Conservation (phyloP, 1,140 invertebrate genomes). For the Drosophila navojoa region DNA sequence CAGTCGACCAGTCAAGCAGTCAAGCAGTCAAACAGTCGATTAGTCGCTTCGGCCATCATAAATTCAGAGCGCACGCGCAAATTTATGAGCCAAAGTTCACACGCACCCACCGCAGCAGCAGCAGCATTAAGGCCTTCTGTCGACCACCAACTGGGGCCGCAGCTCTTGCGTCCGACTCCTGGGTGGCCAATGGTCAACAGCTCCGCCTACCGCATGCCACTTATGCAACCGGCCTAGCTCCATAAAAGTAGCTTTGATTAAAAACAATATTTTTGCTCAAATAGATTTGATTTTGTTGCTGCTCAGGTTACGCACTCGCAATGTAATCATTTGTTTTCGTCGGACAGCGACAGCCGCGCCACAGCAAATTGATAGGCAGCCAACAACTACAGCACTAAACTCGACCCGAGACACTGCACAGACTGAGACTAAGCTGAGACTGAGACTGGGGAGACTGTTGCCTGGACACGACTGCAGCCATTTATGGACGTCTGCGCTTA, state of each 20-base stretch:
- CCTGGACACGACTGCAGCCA: slow-evolving; percentile 40
- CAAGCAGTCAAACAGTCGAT: slow-evolving; percentile 32
- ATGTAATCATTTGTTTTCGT: slow-evolving; percentile 76
- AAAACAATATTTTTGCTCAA: slow-evolving; percentile 57
- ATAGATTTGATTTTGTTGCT: slow-evolving; percentile 23
- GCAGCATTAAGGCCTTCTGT: slow-evolving; percentile 30
- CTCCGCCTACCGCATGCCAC: slow-evolving; percentile 22
- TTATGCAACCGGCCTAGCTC: slow-evolving; percentile 53
- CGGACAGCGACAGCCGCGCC: slow-evolving; percentile 61
- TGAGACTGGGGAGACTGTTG: background rate
- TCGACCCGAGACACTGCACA: slow-evolving; percentile 2
- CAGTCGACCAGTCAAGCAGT: slow-evolving; percentile 41
- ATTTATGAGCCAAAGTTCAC: slow-evolving; percentile 77
- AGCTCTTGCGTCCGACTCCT: too few species aligned
- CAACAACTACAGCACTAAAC: slow-evolving; percentile 54
- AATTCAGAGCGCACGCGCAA: slow-evolving; percentile 49
- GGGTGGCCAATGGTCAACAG: slow-evolving; percentile 51
- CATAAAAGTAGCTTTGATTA: slow-evolving; percentile 59
- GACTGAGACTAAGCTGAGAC: too few species aligned
- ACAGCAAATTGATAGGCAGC: slow-evolving; percentile 74
- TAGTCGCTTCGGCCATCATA: slow-evolving; percentile 45
- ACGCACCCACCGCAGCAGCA: slow-evolving; percentile 57
- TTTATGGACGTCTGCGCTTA: slow-evolving; percentile 79
- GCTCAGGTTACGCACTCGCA: slow-evolving; percentile 76
- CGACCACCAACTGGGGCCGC: slow-evolving; percentile 65